phyloP scores from a whole-genome alignment of 2,888 invertebrate genomes.

The Agrenia bidenticulata region DNA sequence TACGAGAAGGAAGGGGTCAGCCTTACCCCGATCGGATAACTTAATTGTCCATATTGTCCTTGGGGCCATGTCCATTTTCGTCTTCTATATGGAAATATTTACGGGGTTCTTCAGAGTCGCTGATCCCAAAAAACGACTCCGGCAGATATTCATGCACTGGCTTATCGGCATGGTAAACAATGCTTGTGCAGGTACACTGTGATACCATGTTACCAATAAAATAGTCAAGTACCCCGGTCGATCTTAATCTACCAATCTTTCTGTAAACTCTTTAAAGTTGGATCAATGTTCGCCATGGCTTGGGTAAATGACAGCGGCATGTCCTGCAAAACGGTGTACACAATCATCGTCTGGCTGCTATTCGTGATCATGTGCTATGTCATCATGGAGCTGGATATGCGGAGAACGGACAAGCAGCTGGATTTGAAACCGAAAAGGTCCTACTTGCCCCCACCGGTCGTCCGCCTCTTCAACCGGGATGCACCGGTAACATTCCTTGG shows the following conservation, averaged over 20 bases:
- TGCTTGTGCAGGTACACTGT: slow-evolving; percentile 29
- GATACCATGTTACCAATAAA: too few relatives aligned
- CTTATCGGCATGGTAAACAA: slow-evolving; percentile 29
- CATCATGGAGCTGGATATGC: slow-evolving; percentile 31
- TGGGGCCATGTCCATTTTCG: slow-evolving; percentile 31
- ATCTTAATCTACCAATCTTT: background rate
- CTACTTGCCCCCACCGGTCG: slow-evolving; percentile 35
- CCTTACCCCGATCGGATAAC: background rate
- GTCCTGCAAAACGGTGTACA: slow-evolving; percentile 28
- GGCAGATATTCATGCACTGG: slow-evolving; percentile 33
- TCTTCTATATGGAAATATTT: slow-evolving; percentile 36
- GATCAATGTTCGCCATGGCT: slow-evolving; percentile 34
- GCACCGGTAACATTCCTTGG: slow-evolving; percentile 26
- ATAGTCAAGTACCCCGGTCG: background rate
- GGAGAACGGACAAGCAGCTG: slow-evolving; percentile 31
- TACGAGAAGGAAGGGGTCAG: slow-evolving; percentile 16
- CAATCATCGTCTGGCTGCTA: slow-evolving; percentile 21
- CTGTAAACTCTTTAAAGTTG: slow-evolving; percentile 1
- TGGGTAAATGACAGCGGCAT: slow-evolving; percentile 31
- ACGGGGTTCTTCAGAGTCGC: slow-evolving; percentile 33
- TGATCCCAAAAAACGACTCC: slow-evolving; percentile 25
- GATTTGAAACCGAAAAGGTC: slow-evolving; percentile 20
- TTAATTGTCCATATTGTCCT: slow-evolving; percentile 25
- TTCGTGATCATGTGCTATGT: slow-evolving; percentile 27
- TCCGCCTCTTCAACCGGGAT: slow-evolving; percentile 32